Percentiles rank a stretch among this genome's conserved stretches.
These are phyloP conservation scores for Nomada fucata DNA, from an alignment of 2,888 invertebrate genomes.

Conservation along the genomic window DNA sequence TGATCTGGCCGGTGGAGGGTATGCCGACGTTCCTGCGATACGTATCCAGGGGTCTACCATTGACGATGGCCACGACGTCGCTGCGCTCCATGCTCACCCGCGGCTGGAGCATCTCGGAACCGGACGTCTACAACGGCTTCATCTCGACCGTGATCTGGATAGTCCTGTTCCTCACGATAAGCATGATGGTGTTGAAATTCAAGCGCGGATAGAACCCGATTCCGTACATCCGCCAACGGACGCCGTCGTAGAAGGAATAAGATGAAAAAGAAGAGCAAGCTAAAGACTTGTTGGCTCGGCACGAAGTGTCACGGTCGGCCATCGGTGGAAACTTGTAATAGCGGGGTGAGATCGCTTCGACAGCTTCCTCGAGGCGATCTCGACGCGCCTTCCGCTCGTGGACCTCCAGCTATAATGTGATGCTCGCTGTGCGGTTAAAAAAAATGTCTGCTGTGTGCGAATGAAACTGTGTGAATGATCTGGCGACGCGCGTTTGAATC, in stretches of 20 bases:
- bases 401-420: constrained; percentile 45
- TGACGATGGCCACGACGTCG: constrained; percentile 97
- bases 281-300: background rate
- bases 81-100: constrained; percentile 93
- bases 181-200: constrained; percentile 91
- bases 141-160: constrained; percentile 95
- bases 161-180: constrained; percentile 91
- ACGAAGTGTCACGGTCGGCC: background rate
- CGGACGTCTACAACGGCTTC: constrained; percentile 95
- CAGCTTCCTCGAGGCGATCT: constrained; percentile 49
- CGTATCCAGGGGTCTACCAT: constrained; percentile 92
- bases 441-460: constrained; percentile 11
- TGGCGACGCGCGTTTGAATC: constrained; percentile 7
- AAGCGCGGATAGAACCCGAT: constrained; percentile 88
- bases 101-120: constrained; percentile 93
- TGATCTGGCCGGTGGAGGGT: constrained; percentile 98
- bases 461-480: constrained; percentile 11
- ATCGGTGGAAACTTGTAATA: background rate
- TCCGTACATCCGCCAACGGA: background rate
- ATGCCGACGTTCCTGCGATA: constrained; percentile 95
- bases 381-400: constrained; percentile 40
- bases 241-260: background rate
- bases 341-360: constrained; percentile 8
- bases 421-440: constrained; percentile 54
- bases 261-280: background rate